A percentile compares a stretch with the other conserved stretches of the same genome.
phyloP scores from a whole-genome alignment of 2,888 invertebrate genomes.

The Willowsia nigromaculata region DNA sequence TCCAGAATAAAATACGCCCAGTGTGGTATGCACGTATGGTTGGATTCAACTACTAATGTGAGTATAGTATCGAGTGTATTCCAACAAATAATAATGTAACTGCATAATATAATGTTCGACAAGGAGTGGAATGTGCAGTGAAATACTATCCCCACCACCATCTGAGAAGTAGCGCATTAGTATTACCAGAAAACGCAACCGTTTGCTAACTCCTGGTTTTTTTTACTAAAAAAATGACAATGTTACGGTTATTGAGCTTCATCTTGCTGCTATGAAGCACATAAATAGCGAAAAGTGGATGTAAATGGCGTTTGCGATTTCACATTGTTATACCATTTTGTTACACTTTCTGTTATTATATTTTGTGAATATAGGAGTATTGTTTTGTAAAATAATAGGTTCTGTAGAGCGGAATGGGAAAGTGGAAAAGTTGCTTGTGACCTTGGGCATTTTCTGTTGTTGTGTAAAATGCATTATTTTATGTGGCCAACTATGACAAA shows the following conservation, averaged over 20 bases:
- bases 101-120: slow-evolving; percentile 43
- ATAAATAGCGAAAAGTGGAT: slow-evolving; percentile 56
- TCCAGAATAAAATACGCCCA: background rate
- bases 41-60: too few species aligned
- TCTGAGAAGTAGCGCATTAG: background rate
- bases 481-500: slow-evolving; percentile 20
- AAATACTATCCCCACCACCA: slow-evolving; percentile 7
- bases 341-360: background rate
- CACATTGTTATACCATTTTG: slow-evolving; percentile 2
- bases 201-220: slow-evolving; percentile 38
- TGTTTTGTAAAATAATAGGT: background rate
- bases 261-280: slow-evolving; percentile 40
- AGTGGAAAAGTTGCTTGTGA: background rate
- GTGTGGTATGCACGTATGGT: too few species aligned
- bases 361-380: background rate
- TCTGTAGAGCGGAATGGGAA: background rate
- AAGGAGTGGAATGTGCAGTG: slow-evolving; percentile 57
- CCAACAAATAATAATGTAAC: background rate
- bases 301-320: slow-evolving; percentile 49
- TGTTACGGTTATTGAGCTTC: slow-evolving; percentile 66
- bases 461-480: slow-evolving; percentile 33
- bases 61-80: too few species aligned
- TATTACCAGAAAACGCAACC: slow-evolving; percentile 39
- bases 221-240: slow-evolving; percentile 28
- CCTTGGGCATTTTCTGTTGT: slow-evolving; percentile 26